Evolutionary conservation across 2,797 vertebrate genomes (phyloP).

Genomic region (Scleropages formosus): DNA sequence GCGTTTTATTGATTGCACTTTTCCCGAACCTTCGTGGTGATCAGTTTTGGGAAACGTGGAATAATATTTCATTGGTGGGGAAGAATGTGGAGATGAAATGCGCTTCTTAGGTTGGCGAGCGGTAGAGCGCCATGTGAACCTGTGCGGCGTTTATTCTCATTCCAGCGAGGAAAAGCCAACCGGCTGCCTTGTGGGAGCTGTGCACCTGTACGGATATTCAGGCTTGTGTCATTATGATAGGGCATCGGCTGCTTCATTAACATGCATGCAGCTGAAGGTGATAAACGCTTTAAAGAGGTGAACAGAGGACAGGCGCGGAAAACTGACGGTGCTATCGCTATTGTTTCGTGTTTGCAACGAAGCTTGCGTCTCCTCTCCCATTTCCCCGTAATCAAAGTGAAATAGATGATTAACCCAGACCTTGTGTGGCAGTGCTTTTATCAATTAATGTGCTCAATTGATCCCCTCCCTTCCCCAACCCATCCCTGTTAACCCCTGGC

Average conservation of each 20-base stretch:
- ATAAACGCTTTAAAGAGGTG: neutral
- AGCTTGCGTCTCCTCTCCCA: conserved; percentile 23
- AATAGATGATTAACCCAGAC: conserved; percentile 42
- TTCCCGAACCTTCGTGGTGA: conserved; percentile 11
- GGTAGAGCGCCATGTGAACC: too few relatives aligned
- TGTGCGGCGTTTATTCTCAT: too few relatives aligned
- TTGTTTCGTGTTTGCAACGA: conserved; percentile 24
- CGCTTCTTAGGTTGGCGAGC: too few relatives aligned
- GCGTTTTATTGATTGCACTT: neutral
- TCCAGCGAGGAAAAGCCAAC: neutral
- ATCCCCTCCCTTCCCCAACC: conserved; percentile 29
- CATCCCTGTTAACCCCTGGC: neutral
- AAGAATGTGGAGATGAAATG: neutral
- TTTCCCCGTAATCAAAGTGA: conserved; percentile 40
- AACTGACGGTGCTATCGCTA: conserved; percentile 36
- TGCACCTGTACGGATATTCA: neutral
- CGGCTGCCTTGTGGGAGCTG: neutral
- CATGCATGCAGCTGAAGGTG: conserved; percentile 11
- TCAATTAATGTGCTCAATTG: conserved; percentile 47
- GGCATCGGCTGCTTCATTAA: conserved; percentile 6
- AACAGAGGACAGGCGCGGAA: conserved; percentile 16
- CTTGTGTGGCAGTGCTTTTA: conserved; percentile 31
- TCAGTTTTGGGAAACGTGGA: neutral
- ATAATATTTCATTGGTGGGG: neutral
- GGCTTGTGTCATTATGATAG: neutral